Percentiles rank a stretch among this genome's conserved stretches.
These are phyloP conservation scores for Ceyx margarethae DNA, from an alignment of 2,113 vertebrate genomes.

Conservation along the genomic window DNA sequence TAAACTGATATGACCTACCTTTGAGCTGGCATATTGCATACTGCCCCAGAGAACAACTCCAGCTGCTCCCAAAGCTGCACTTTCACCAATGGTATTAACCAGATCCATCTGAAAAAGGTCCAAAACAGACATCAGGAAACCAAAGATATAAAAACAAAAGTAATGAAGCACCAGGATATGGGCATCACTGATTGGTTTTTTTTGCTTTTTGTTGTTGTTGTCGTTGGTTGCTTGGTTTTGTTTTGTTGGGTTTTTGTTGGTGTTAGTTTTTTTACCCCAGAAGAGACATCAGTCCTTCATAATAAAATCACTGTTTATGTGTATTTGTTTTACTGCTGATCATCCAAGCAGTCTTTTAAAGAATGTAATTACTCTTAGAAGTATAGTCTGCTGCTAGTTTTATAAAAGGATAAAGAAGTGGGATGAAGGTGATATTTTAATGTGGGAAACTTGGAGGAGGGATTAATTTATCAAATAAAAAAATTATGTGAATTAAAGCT, in stretches of 20 bases:
- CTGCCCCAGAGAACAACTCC: conserved; percentile 90
- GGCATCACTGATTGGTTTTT: neutral
- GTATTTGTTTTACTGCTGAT: neutral
- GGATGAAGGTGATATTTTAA: neutral
- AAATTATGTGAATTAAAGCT: neutral
- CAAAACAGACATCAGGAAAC: neutral
- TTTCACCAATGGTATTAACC: conserved; percentile 87
- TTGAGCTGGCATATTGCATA: conserved; percentile 70
- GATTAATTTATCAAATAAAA: neutral
- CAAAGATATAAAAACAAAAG: neutral
- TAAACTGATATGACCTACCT: neutral
- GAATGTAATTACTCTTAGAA: neutral
- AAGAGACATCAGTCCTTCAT: neutral
- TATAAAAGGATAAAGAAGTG: neutral
- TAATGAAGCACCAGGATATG: neutral
- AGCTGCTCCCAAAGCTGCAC: conserved; percentile 85
- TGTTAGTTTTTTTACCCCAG: neutral
- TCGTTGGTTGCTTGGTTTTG: too few relatives aligned
- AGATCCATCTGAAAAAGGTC: conserved; percentile 80
- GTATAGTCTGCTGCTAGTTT: neutral
- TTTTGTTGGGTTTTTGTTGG: too few relatives aligned
- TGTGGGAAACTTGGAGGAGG: neutral
- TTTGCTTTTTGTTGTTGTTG: neutral
- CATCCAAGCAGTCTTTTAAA: neutral
- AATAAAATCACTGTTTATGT: neutral